Evolutionary conservation across 2,888 invertebrate genomes (phyloP), one percentile per base, ranked within the genome.

Genomic region (Ochropleura plecta): DNA sequence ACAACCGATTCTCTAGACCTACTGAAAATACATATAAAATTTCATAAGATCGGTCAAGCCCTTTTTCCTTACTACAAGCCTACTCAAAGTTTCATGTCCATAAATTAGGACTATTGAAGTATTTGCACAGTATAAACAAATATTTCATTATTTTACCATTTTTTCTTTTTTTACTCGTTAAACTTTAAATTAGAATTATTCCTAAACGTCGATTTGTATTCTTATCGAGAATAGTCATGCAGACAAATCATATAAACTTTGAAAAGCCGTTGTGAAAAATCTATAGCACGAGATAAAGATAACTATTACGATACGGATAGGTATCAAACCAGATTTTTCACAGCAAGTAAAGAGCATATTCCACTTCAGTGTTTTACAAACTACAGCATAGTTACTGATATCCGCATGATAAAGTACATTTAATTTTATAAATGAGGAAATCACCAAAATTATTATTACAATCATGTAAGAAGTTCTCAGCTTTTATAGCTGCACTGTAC

Each of bases 401-500:
- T 14, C 9, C 14, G 9, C 40, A 30, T 14, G 6, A 5, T 14
- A 5, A 20, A 46, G 3, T 53, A 30, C 30, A 30, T 30, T 30
- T 7, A 30, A 30, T 14, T 14, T 3, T 7, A 57, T 14, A 0
- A 1, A 30, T 57, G 3, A 14, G 14, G 3, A 1, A 30, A 14
- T 30, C 14, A 42, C 8, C 42, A 62, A 62, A n/a, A n/a, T 10
- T 3, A 12, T 10, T 3, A 12, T n/a, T 12, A 6, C 42, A 44
- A 55, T 57, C 2, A 18, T 6, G 53, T 16, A 55, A 18, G 44
- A 63, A 73, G 44, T 86, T n/a, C 76, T 40, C 20, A 83, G 88
- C 51, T 81, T 84, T 79, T 72, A 75, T 55, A 72, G 81, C 48
- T 42, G 72, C 66, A 74, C 62, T 78, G 71, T 81, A 76, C 84